Evolutionary conservation across 2,888 invertebrate genomes (phyloP).

Genomic region (Ophonus ardosiacus): DNA sequence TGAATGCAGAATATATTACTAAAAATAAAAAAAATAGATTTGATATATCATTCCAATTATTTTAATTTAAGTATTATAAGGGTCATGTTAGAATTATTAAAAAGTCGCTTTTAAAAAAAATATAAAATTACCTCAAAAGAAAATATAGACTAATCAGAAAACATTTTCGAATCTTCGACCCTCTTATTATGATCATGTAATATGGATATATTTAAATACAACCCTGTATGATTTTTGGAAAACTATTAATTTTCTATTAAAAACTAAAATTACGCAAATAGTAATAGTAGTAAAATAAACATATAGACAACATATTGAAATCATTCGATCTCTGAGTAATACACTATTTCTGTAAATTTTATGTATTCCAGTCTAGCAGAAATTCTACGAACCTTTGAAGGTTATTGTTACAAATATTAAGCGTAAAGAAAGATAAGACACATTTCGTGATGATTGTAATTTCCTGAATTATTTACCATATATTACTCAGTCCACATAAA

Average conservation of each 20-base stretch:
- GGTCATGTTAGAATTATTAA: no score
- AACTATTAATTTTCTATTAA: background rate
- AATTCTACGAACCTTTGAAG: slow-evolving; percentile 14
- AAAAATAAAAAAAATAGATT: no score
- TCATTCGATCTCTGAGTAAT: slow-evolving; percentile 20
- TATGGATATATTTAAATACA: background rate
- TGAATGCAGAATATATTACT: no score
- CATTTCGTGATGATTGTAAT: slow-evolving; percentile 31
- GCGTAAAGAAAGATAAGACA: slow-evolving; percentile 37
- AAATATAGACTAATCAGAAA: no score
- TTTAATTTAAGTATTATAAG: no score
- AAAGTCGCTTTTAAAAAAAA: no score
- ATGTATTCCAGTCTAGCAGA: background rate
- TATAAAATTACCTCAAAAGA: no score
- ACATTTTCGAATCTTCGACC: no score
- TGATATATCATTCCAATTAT: no score
- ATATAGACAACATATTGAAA: background rate
- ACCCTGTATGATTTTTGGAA: background rate
- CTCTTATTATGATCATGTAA: background rate
- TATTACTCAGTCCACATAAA: background rate
- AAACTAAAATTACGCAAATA: slow-evolving; percentile 4
- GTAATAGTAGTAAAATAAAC: slow-evolving; percentile 19
- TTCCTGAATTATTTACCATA: slow-evolving; percentile 9
- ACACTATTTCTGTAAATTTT: slow-evolving; percentile 33
- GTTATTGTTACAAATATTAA: slow-evolving; percentile 22